Evolutionary conservation across 2,888 invertebrate genomes (phyloP).

Genomic region (Automeris io): DNA sequence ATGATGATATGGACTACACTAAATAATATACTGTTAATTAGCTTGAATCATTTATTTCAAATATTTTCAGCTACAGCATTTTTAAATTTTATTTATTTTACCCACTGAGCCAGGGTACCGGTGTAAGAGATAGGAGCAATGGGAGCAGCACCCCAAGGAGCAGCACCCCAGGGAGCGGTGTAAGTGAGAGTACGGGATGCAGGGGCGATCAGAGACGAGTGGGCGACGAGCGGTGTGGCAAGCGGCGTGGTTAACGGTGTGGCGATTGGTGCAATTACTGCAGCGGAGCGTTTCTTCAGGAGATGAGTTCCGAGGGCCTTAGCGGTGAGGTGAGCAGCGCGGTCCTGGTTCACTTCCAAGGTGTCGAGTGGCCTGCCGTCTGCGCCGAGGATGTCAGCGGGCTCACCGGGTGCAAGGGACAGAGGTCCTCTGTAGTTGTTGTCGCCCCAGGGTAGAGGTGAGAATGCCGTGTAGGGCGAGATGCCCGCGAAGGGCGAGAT

Average conservation of each 20-base stretch:
- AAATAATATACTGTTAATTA: too few relatives aligned
- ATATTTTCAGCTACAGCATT: too few relatives aligned
- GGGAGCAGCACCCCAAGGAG: constrained; percentile 3
- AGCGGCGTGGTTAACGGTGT: too few relatives aligned
- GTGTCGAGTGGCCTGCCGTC: constrained; percentile 70
- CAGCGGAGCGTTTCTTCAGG: constrained; percentile 55
- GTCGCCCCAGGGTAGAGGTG: constrained; percentile 17
- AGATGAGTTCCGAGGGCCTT: constrained; percentile 47
- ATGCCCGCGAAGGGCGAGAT: constrained; percentile 22
- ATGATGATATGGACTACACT: too few relatives aligned
- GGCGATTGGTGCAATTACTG: constrained; percentile 17
- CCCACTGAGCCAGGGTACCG: constrained; percentile 4
- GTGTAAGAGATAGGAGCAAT: constrained; percentile 1
- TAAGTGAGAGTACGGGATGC: constrained; percentile 32
- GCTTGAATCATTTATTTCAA: too few relatives aligned
- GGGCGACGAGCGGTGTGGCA: constrained; percentile 16
- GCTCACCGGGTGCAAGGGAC: constrained; percentile 62
- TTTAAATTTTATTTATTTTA: too few relatives aligned
- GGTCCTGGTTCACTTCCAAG: constrained; percentile 64
- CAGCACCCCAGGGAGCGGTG: constrained; percentile 10
- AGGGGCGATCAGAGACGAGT: constrained; percentile 34
- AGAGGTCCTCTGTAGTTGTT: constrained; percentile 65
- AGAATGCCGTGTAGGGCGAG: constrained; percentile 24
- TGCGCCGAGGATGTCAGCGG: constrained; percentile 60
- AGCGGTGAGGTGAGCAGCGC: constrained; percentile 58